phyloP scores from a whole-genome alignment of 2,113 vertebrate species.

The Circaetus cinerascens region DNA sequence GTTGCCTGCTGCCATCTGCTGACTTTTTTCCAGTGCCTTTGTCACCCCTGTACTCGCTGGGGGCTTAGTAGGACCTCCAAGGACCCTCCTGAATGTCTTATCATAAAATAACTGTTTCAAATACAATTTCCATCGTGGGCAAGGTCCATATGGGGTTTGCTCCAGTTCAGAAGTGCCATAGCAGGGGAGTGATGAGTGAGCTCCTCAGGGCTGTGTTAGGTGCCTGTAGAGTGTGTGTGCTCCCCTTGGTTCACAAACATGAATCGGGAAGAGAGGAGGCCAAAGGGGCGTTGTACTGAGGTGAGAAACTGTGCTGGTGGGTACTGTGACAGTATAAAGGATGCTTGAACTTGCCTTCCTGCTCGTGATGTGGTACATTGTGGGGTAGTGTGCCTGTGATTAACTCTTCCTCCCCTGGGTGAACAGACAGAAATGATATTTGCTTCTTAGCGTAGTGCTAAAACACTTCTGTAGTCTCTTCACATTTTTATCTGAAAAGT shows the following conservation, averaged over 20 bases:
- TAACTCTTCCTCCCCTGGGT: neutral
- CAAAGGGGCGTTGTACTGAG: neutral
- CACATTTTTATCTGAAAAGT: neutral
- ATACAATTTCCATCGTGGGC: neutral
- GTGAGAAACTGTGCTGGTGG: neutral
- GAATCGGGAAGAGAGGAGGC: neutral
- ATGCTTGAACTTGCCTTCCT: neutral
- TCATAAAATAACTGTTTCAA: neutral
- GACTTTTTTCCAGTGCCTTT: neutral
- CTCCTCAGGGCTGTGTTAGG: neutral
- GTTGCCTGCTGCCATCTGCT: neutral
- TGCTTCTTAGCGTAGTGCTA: neutral
- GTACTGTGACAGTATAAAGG: neutral
- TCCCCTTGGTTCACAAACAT: neutral
- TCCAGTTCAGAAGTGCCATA: neutral
- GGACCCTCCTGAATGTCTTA: neutral
- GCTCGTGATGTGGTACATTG: neutral
- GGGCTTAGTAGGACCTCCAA: neutral
- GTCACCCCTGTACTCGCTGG: neutral
- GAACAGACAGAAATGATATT: neutral
- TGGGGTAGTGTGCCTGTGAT: neutral
- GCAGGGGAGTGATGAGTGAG: rapidly evolving
- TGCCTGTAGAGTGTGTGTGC: neutral
- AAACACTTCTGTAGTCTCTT: neutral
- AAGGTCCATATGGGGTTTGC: neutral